Evolutionary conservation across 2,113 vertebrate genomes (phyloP).

Genomic region (Dendropsophus ebraccatus): DNA sequence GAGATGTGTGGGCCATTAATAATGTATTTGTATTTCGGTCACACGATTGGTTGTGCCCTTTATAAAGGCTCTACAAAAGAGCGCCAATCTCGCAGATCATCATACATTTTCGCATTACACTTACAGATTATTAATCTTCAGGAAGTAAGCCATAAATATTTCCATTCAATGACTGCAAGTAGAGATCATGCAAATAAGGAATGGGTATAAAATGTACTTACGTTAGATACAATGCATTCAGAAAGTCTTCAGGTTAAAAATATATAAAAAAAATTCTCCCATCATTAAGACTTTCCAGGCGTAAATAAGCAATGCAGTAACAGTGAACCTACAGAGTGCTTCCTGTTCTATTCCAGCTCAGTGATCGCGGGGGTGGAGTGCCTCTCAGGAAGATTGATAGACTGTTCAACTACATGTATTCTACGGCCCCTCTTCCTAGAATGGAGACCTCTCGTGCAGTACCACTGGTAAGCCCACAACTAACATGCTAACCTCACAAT

Average conservation of each 20-base stretch:
- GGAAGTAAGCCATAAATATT: background rate
- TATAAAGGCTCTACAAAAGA: too few species aligned
- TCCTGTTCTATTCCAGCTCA: slow-evolving; percentile 77
- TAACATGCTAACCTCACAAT: background rate
- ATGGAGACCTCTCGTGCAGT: slow-evolving; percentile 82
- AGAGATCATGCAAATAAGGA: background rate
- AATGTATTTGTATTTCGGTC: too few species aligned
- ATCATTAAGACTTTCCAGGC: too few species aligned
- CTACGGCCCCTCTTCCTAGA: slow-evolving; percentile 89
- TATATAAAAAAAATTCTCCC: too few species aligned
- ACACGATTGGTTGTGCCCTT: too few species aligned
- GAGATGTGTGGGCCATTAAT: too few species aligned
- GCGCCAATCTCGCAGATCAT: too few species aligned
- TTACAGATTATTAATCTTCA: too few species aligned
- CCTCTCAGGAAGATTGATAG: slow-evolving; percentile 93
- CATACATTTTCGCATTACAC: too few species aligned
- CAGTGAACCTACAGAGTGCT: background rate
- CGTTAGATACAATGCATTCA: too few species aligned
- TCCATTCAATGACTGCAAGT: background rate
- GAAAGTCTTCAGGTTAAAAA: too few species aligned
- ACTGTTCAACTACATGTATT: slow-evolving; percentile 96
- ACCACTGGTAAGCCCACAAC: slow-evolving; percentile 81
- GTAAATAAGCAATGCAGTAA: background rate
- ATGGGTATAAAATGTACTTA: too few species aligned
- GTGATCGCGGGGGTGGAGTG: slow-evolving; percentile 93